phyloP scores from a whole-genome alignment of 2,888 invertebrate species.

The Chrysolina haemoptera region DNA sequence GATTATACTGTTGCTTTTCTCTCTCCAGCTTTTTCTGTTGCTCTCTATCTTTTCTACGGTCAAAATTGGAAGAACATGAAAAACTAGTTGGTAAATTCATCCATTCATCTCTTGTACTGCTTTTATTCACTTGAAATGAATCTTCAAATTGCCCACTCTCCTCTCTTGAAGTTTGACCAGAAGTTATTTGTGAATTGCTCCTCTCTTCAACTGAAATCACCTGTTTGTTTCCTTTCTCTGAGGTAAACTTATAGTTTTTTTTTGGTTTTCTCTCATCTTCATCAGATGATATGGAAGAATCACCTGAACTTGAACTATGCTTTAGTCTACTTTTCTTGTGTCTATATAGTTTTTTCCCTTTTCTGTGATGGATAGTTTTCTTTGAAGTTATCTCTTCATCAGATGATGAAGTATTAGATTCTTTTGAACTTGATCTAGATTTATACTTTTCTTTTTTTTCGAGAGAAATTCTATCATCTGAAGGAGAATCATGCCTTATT shows the following conservation, averaged over 20 bases:
- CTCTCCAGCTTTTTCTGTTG: slow-evolving; percentile 72
- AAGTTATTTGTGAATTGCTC: not conserved
- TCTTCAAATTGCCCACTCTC: not conserved
- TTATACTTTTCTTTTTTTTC: slow-evolving; percentile 27
- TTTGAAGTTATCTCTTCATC: not conserved
- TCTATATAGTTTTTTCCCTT: not conserved
- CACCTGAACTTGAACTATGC: not conserved
- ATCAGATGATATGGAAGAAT: not conserved
- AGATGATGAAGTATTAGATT: slow-evolving; percentile 9
- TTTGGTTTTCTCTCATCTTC: not conserved
- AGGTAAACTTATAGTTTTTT: not conserved
- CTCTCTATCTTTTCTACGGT: slow-evolving; percentile 69
- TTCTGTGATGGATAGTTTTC: not conserved
- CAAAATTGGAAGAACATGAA: slow-evolving; percentile 67
- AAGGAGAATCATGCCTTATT: slow-evolving; percentile 36
- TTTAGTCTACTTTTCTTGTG: not conserved
- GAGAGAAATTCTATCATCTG: slow-evolving; percentile 27
- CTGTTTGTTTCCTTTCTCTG: not conserved
- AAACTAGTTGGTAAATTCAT: slow-evolving; percentile 78
- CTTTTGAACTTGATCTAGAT: slow-evolving; percentile 35
- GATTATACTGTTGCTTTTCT: slow-evolving; percentile 76
- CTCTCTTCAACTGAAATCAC: not conserved
- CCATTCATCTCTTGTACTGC: slow-evolving; percentile 78
- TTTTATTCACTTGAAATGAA: not conserved
- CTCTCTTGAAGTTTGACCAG: not conserved